Percentiles rank a stretch among this genome's conserved stretches.
These are phyloP conservation scores for Eupithecia pulchellata DNA, from an alignment of 2,888 invertebrate species.

Conservation along the genomic window DNA sequence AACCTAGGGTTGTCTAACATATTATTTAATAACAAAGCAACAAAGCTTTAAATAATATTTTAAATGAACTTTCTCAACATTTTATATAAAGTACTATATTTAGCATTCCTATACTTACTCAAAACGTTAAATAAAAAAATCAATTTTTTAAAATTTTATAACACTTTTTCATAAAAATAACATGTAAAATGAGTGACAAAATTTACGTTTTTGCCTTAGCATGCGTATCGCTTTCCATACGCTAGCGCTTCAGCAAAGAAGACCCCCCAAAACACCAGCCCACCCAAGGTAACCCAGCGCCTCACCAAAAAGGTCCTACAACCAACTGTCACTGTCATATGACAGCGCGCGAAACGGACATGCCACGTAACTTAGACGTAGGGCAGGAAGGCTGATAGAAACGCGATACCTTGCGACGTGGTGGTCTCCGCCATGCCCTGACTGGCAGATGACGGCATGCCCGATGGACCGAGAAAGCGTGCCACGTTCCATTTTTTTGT, in stretches of 20 bases:
- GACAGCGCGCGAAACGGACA: slow-evolving; percentile 76
- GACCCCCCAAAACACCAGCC: slow-evolving; percentile 39
- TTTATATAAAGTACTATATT: too few relatives aligned
- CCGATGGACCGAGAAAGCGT: slow-evolving; percentile 84
- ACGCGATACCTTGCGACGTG: slow-evolving; percentile 73
- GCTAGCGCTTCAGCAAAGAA: background rate
- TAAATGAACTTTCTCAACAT: background rate
- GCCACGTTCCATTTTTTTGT: slow-evolving; percentile 72
- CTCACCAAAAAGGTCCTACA: slow-evolving; percentile 53
- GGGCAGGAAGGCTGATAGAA: slow-evolving; percentile 83
- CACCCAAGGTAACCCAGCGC: slow-evolving; percentile 56
- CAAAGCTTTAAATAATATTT: too few relatives aligned
- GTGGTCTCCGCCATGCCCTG: slow-evolving; percentile 76
- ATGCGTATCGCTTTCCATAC: background rate
- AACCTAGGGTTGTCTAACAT: background rate
- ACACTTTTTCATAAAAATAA: background rate
- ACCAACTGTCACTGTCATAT: slow-evolving; percentile 78
- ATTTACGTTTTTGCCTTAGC: background rate
- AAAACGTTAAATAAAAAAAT: too few relatives aligned
- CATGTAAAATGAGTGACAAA: background rate
- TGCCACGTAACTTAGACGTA: slow-evolving; percentile 81
- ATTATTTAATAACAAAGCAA: too few relatives aligned
- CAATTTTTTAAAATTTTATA: background rate
- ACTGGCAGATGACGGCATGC: slow-evolving; percentile 83
- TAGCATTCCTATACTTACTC: too few relatives aligned